Evolutionary conservation across 2,797 vertebrate genomes (phyloP), one percentile per base, ranked within the genome.

Genomic region (Tiaroga cobitis): DNA sequence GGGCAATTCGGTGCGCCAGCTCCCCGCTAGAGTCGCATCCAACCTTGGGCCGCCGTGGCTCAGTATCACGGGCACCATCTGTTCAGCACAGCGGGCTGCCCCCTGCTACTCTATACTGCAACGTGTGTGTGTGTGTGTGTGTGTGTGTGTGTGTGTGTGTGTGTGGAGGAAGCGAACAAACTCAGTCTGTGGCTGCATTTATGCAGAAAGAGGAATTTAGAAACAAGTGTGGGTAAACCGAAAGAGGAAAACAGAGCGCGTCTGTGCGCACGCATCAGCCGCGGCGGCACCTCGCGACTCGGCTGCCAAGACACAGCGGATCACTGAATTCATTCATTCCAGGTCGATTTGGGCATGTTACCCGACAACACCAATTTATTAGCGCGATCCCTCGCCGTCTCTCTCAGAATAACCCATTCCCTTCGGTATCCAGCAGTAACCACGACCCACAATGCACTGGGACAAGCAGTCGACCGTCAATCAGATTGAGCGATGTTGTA

Each of bases 261-360:
- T 37, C 43, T 83, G 39, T 73, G 37, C 19, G 4, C 16, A 19
- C 10, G 13, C 68, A 43, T 21, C 34, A 59, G 24, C 76, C 8
- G 34, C 61, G 21, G 59, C 68, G 29, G 29, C 29, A 80, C 86
- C 83, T 32, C 63, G 84, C 84, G 87, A 90, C 82, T 83, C 81
- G 34, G 39, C 77, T 70, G 88, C 88, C 89, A 84, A 89, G 87
- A 89, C n/a, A 72, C 89, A 86, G 37, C 70, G 82, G 88, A 91
- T 94, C 91, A 93, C 82, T 93, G 91, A 89, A 90, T 94, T 90
- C 86, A 93, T 94, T 94, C 91, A 94, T 92, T 91, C 86, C 83
- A 87, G 91, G 86, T 95, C 93, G 93, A 92, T 93, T 92, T 93
- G 90, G 89, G 87, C 91, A 89, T 90, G 89, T 90, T 91, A 91